A percentile compares a stretch with the other conserved stretches of the same genome.
Conservation (phyloP, 30 jellyfish, hydroid and myxozoan species). For the Cassiopea andromeda region DNA sequence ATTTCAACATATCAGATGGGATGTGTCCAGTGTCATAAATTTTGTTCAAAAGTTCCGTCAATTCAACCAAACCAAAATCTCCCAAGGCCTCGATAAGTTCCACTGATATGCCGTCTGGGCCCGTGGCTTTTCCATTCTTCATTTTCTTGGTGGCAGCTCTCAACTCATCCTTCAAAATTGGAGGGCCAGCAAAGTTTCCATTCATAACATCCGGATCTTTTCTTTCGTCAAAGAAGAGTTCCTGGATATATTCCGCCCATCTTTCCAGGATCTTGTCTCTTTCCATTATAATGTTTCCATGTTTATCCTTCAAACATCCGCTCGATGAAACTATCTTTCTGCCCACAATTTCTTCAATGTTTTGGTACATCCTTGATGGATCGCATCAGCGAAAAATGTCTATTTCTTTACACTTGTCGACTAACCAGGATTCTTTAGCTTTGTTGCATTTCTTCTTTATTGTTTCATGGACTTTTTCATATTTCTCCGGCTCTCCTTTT, state of each 20-base stretch:
- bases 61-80: background rate
- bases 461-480: background rate
- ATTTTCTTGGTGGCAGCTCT: background rate
- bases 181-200: background rate
- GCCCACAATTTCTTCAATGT: background rate
- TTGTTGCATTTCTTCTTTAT: background rate
- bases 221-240: background rate
- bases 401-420: slow-evolving; percentile 6
- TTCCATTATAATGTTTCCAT: background rate
- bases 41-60: slow-evolving; percentile 2
- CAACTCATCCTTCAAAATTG: background rate
- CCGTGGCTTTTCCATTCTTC: slow-evolving; percentile 10
- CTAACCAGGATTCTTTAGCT: slow-evolving; percentile 11
- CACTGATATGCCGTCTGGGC: slow-evolving; percentile 11
- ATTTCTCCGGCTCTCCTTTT: background rate
- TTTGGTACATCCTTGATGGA: background rate
- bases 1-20: slow-evolving; percentile 10
- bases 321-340: background rate
- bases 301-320: background rate
- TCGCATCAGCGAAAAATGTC: background rate
- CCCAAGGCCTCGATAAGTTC: slow-evolving; percentile 15
- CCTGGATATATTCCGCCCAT: background rate
- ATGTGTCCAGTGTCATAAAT: slow-evolving; percentile 25
- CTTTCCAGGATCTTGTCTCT: background rate
- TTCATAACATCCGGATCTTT: background rate